Evolutionary conservation across 1,140 invertebrate species (phyloP).

Genomic region (Leptinotarsa undecemlineata): DNA sequence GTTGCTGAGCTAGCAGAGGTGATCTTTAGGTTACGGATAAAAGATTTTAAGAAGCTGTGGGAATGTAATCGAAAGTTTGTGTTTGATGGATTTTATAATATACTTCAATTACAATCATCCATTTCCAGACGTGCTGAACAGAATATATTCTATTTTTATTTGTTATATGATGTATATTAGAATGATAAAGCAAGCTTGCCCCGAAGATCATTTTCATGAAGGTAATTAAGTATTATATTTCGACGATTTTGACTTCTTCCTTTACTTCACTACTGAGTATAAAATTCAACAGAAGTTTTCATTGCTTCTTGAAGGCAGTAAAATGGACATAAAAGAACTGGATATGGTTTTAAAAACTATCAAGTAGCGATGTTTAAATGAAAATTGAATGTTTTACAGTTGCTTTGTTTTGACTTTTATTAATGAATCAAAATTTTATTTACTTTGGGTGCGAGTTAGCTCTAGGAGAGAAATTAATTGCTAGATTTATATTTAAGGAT

Average conservation of each 20-base stretch:
- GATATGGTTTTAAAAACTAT: too few relatives aligned
- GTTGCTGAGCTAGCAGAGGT: conserved; percentile 67
- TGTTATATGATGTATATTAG: conserved; percentile 3
- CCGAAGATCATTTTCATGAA: not conserved
- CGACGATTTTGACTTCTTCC: too few relatives aligned
- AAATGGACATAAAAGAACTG: too few relatives aligned
- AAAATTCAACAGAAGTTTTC: too few relatives aligned
- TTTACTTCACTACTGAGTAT: too few relatives aligned
- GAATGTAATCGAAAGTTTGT: conserved; percentile 27
- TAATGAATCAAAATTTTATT: not conserved
- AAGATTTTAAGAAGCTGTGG: conserved; percentile 15
- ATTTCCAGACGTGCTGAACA: not conserved
- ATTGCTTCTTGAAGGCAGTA: too few relatives aligned
- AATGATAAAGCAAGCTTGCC: not conserved
- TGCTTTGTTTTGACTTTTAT: too few relatives aligned
- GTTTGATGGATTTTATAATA: not conserved
- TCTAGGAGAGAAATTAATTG: not conserved
- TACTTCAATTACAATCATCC: not conserved
- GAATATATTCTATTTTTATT: not conserved
- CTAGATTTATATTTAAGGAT: conserved; percentile 10
- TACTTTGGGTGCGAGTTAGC: not conserved
- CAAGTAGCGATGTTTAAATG: too few relatives aligned
- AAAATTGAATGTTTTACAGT: too few relatives aligned
- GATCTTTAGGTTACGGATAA: conserved; percentile 10
- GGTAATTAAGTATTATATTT: too few relatives aligned